Conservation (phyloP, 2,888 invertebrate species). For the Leptinotarsa peninsularis region DNA sequence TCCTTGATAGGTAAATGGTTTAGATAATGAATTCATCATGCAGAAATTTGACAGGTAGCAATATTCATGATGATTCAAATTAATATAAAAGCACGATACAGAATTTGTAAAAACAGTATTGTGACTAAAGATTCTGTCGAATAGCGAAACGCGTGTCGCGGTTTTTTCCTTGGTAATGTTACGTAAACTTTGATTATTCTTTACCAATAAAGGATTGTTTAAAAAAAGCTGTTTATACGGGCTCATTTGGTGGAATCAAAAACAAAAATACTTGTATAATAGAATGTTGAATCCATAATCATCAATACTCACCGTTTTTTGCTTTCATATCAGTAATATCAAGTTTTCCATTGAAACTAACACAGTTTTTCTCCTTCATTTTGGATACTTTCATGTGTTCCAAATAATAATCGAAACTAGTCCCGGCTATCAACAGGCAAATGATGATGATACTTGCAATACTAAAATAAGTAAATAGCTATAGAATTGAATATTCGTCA, state of each 20-base stretch:
- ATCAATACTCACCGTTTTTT: conserved; percentile 56
- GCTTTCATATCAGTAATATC: conserved; percentile 62
- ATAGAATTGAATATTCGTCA: too few species aligned
- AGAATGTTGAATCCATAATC: too few species aligned
- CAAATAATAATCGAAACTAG: conserved; percentile 78
- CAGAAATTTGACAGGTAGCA: too few species aligned
- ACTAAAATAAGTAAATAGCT: conserved; percentile 63
- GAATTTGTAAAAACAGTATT: too few species aligned
- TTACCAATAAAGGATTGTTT: background rate
- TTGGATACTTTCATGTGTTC: conserved; percentile 66
- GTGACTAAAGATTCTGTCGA: too few species aligned
- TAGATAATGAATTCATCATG: too few species aligned
- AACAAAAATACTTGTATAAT: too few species aligned
- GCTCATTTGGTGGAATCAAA: background rate
- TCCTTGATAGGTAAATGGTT: too few species aligned
- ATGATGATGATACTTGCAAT: conserved; percentile 69
- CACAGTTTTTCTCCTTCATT: conserved; percentile 59
- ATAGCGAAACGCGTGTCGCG: too few species aligned
- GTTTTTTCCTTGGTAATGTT: background rate
- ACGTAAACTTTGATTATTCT: conserved; percentile 6
- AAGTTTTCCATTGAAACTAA: conserved; percentile 53
- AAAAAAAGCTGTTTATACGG: too few species aligned
- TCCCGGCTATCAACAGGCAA: conserved; percentile 74
- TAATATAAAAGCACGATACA: too few species aligned
- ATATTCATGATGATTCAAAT: too few species aligned